These are phyloP conservation scores for Hesperophylax magnus DNA, from an alignment of 1,140 invertebrate genomes.

Conservation along the genomic window DNA sequence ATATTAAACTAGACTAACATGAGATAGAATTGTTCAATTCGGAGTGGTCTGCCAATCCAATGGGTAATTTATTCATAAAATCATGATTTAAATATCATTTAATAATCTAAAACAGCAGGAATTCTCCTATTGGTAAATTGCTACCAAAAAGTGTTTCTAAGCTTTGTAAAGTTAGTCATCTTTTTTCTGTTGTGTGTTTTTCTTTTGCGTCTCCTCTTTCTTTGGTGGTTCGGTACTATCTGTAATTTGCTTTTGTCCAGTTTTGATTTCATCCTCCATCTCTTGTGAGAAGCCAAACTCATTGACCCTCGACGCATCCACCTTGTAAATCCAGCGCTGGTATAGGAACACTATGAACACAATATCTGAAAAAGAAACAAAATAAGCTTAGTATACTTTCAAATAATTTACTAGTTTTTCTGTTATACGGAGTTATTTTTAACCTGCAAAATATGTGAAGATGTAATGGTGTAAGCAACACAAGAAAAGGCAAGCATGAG, in stretches of 20 bases:
- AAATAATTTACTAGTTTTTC: too few relatives aligned
- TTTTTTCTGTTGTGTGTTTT: constrained; percentile 66
- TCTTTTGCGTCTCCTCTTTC: too few relatives aligned
- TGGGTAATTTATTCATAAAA: too few relatives aligned
- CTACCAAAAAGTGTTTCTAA: constrained; percentile 15
- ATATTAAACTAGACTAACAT: too few relatives aligned
- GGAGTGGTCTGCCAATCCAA: too few relatives aligned
- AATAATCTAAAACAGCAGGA: background rate
- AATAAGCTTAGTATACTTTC: background rate
- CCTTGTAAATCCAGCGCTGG: constrained; percentile 98
- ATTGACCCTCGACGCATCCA: constrained; percentile 94
- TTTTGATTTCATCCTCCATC: constrained; percentile 72
- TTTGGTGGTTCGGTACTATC: constrained; percentile 59
- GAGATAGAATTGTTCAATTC: too few relatives aligned
- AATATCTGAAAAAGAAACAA: constrained; percentile 81
- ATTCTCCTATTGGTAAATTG: background rate
- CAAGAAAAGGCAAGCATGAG: too few relatives aligned
- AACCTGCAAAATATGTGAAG: too few relatives aligned
- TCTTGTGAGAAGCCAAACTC: constrained; percentile 95
- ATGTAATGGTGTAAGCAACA: too few relatives aligned
- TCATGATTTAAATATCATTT: too few relatives aligned
- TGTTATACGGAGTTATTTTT: too few relatives aligned
- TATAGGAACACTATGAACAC: constrained; percentile 99
- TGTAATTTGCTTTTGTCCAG: constrained; percentile 56
- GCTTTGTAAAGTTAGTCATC: constrained; percentile 54